phyloP scores from a whole-genome alignment of 2,888 invertebrate genomes.

The Caenorhabditis sp. region DNA sequence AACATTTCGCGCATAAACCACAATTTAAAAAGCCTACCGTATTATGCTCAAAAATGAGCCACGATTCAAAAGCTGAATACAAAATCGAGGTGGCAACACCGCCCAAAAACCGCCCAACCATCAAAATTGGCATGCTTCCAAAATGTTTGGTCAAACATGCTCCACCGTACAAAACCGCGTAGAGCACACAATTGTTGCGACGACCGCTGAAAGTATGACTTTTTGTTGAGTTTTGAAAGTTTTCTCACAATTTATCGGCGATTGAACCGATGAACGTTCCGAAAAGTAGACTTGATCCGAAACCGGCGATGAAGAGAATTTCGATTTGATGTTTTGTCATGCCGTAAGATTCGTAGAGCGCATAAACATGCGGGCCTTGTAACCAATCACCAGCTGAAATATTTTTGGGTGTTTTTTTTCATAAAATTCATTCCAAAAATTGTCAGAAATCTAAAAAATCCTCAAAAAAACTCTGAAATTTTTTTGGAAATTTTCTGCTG shows the following conservation, averaged over 20 bases:
- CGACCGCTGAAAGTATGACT: conserved; percentile 72
- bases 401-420: conserved; percentile 57
- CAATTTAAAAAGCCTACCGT: conserved; percentile 71
- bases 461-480: too few species aligned
- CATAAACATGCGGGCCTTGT: conserved; percentile 75
- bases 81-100: conserved; percentile 75
- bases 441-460: background rate
- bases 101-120: conserved; percentile 72
- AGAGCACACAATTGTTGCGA: conserved; percentile 73
- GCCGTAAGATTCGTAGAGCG: conserved; percentile 74
- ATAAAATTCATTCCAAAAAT: background rate
- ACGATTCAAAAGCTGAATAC: conserved; percentile 75
- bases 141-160: conserved; percentile 75
- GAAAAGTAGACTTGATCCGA: conserved; percentile 74
- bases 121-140: conserved; percentile 73
- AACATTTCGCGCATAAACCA: too few species aligned
- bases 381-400: conserved; percentile 74
- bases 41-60: conserved; percentile 74
- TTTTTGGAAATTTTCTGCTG: too few species aligned
- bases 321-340: conserved; percentile 72
- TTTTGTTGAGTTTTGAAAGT: background rate
- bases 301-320: conserved; percentile 74
- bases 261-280: conserved; percentile 74
- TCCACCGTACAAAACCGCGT: conserved; percentile 73
- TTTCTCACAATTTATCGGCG: conserved; percentile 74